Base-by-base conservation (phyloP, 2,888 invertebrate species). In the Philereme transversata region DNA sequence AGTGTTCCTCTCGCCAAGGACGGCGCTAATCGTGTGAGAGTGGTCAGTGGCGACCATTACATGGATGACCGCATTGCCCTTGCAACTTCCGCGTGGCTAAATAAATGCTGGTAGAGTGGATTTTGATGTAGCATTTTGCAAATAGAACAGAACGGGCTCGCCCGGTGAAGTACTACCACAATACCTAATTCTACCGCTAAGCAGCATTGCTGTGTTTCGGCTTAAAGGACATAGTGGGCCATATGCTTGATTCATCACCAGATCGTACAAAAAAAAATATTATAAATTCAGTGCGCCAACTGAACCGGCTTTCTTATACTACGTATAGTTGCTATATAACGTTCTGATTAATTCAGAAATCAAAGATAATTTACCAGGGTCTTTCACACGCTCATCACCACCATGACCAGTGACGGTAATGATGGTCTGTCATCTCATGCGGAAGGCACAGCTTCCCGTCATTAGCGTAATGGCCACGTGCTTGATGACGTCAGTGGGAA, bases 1-100 rank as follows among this genome's bases (percentile, higher is more conserved):
- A 72, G 68, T 77, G 79, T 81, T 83, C 82, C 82, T 78, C 65
- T 57, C 5, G 10, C 69, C 77, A 86, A 85, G 86, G 86, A 83
- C 85, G 67, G 11, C 10, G 62, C 71, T 69, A 78, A 65, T 64
- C 50, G 58, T 57, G 64, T 60, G 64, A 67, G 65, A 65, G 65
- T 64, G 62, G 51, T 57, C 50, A 51, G 45, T 45, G 45, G 54
- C 45, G 59, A 47, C 57, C 46, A 68, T 69, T 68, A 66, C 64
- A 68, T 64, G 68, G 62, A 54, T 69, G 64, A 62, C 51, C 61
- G 68, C 52, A 8, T 55, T 9, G 45, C 38, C 53, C 33, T 34
- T 40, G 51, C 4, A 7, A 45, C 43, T 55, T 55, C 55, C 55
- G 55, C 35, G 22, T 45, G 5, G 5, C 6, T 22, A 6, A 47